phyloP scores from a whole-genome alignment of 35 echinoderm and acorn worm genomes.

The Lytechinus variegatus region DNA sequence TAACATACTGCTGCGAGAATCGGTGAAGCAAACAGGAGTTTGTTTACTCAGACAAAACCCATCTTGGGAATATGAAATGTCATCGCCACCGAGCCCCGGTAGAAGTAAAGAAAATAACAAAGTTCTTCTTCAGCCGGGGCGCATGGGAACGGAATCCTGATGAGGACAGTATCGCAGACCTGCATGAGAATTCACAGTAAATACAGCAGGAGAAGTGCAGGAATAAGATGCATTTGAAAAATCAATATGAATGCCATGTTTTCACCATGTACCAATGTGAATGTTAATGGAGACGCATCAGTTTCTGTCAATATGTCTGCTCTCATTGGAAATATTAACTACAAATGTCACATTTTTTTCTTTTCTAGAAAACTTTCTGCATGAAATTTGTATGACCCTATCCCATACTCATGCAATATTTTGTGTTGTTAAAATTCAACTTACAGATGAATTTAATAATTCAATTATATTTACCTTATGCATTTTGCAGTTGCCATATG shows the following conservation, averaged over 20 bases:
- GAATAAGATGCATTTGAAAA: not conserved
- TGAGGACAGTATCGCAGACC: not conserved
- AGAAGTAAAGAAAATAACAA: slow-evolving; percentile 19
- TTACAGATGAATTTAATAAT: too few species aligned
- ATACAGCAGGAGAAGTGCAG: not conserved
- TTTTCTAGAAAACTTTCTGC: not conserved
- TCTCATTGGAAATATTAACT: not conserved
- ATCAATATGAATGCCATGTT: slow-evolving; percentile 13
- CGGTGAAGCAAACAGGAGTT: not conserved
- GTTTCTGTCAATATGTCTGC: not conserved
- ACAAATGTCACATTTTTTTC: not conserved
- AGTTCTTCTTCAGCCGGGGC: not conserved
- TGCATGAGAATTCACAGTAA: not conserved
- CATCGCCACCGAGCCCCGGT: not conserved
- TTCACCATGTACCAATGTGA: not conserved
- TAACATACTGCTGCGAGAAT: not conserved
- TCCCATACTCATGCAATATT: not conserved
- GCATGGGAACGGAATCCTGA: not conserved
- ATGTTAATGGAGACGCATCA: not conserved
- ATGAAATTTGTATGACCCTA: not conserved
- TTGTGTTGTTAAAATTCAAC: too few species aligned
- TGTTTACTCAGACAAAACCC: slow-evolving; percentile 2
- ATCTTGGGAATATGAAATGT: slow-evolving; percentile 19
- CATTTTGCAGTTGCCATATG: too few species aligned
- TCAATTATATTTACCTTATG: too few species aligned